A percentile compares a stretch with the other conserved stretches of the same genome.
These are phyloP conservation scores for Thera obeliscata DNA, from an alignment of 2,888 invertebrate species.

Conservation along the genomic window DNA sequence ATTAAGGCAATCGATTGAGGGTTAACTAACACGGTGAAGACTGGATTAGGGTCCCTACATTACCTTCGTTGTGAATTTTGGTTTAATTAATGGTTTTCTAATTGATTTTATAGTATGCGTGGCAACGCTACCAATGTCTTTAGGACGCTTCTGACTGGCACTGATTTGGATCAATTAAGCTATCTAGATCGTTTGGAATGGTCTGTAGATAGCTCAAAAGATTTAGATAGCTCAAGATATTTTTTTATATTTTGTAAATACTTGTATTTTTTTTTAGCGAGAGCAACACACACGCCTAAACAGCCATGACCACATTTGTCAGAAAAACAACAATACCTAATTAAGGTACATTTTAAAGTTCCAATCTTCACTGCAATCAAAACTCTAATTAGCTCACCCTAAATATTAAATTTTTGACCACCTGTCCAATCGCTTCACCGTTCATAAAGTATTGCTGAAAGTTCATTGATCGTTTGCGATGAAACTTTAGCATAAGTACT, in stretches of 20 bases:
- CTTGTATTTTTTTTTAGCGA: no score
- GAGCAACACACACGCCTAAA: no score
- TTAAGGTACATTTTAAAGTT: slow-evolving; percentile 5
- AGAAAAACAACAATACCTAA: not conserved
- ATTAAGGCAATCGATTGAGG: slow-evolving; percentile 46
- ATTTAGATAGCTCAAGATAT: no score
- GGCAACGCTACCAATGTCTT: no score
- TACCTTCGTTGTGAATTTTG: not conserved
- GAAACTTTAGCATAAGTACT: slow-evolving; percentile 79
- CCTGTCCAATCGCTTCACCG: slow-evolving; percentile 51
- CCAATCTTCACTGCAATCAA: slow-evolving; percentile 19
- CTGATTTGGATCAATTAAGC: no score
- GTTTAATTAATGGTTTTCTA: slow-evolving; percentile 16
- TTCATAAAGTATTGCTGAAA: slow-evolving; percentile 71
- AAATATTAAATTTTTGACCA: slow-evolving; percentile 41
- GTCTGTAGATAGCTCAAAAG: no score
- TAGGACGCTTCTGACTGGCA: no score
- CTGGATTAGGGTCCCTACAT: slow-evolving; percentile 25
- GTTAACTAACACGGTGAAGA: slow-evolving; percentile 49
- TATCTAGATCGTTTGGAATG: no score
- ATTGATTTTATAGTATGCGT: slow-evolving; percentile 6
- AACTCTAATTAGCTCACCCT: slow-evolving; percentile 20
- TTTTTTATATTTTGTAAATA: no score
- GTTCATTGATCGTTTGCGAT: slow-evolving; percentile 76
- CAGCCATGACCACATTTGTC: not conserved